Evolutionary conservation across 2,888 invertebrate genomes (phyloP), one percentile per base, ranked within the genome.

Genomic region (Stenichneumon culpator): DNA sequence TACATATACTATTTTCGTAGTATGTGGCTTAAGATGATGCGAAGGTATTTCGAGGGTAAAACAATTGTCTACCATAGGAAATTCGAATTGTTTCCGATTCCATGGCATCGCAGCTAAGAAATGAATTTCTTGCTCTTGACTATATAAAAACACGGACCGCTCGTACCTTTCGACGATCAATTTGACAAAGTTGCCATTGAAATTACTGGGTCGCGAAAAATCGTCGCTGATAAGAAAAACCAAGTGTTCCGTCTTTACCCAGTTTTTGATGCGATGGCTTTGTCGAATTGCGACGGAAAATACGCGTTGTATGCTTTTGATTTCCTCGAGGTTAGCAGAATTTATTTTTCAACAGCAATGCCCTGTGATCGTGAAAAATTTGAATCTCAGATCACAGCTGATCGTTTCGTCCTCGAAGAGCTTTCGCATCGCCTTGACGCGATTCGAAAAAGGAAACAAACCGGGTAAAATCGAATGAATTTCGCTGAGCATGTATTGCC

Each of bases 401-500:
- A 32, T 28, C 14, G 28, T 63, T 63, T 63, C 28, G 16, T 32
- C 9, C 63, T 14, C 63, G 63, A 28, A 7, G 32, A 63, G 16
- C 63, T 63, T 63, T 63, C 63, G n/a, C 28, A 14, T 50, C 60
- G 52, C 19, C 22, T 83, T 60, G 50, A 63, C 60, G 68, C 50
- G 39, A 22, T 82, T 57, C 57, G 68, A 1, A 32, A 16, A 57
- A 25, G 25, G 32, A 63, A 32, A 63, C 63, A 28, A 28, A 78
- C 50, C 47, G 25, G 28, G 28, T 9, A 73, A n/a, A 73, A 78
- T 83, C 60, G 60, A 67, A 67, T 25, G 47, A 75, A 69, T 65
- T 47, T 80, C 68, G 68, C 67, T 65, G 50, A 57, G 36, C 69
- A 65, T 70, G 44, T 28, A 50, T 75, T 75, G 44, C 60, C 72